phyloP scores from a whole-genome alignment of 2,797 vertebrate genomes.

The Simalia tracyae region DNA sequence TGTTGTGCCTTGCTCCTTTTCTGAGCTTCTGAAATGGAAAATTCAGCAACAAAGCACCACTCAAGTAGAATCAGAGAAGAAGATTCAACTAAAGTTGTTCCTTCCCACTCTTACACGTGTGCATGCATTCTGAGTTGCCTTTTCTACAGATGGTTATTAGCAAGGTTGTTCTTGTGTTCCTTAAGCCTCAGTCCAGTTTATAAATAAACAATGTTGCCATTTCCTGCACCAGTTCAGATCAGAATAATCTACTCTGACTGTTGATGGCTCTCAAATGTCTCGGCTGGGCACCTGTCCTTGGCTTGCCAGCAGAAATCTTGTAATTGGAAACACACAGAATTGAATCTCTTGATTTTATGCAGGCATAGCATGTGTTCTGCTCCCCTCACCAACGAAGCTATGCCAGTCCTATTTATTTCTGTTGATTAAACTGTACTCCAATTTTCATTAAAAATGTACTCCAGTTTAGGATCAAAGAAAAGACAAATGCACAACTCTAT shows the following conservation, averaged over 20 bases:
- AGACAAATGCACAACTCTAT: neutral
- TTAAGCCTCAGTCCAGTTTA: neutral
- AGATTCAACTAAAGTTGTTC: neutral
- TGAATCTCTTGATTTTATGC: neutral
- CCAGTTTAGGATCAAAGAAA: neutral
- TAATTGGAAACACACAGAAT: neutral
- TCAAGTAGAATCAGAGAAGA: neutral
- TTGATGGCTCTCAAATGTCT: neutral
- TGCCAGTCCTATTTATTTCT: neutral
- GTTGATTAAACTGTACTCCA: neutral
- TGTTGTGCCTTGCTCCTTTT: rapidly evolving
- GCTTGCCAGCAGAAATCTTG: neutral
- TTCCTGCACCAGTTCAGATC: neutral
- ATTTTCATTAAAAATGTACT: neutral
- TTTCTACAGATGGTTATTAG: neutral
- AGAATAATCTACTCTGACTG: neutral
- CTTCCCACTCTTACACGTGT: neutral
- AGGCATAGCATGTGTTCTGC: neutral
- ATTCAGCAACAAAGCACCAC: neutral
- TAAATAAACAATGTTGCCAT: neutral
- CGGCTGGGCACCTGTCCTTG: neutral
- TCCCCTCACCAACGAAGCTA: neutral
- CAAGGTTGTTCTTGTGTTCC: neutral
- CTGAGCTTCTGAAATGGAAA: neutral
- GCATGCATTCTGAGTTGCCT: neutral